Evolutionary conservation across 2,113 vertebrate genomes (phyloP).

Genomic region (Psittacara wagleri): DNA sequence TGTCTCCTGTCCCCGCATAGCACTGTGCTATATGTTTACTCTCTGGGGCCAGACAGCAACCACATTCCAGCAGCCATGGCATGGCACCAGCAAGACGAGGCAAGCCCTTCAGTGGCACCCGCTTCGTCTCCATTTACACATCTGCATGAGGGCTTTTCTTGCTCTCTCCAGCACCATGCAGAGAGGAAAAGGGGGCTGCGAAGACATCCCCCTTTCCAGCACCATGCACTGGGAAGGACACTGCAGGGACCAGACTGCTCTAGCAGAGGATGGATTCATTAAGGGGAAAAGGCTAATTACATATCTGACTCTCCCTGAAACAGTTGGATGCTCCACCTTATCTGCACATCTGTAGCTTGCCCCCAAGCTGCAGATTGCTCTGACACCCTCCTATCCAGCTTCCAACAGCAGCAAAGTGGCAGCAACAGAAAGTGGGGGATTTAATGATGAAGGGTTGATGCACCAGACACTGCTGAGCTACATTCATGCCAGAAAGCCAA

Average conservation of each 20-base stretch:
- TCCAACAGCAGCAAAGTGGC: neutral
- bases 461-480: neutral
- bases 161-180: neutral
- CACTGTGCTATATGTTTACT: fast-evolving
- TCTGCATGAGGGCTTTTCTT: neutral
- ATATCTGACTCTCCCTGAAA: neutral
- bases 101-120: neutral
- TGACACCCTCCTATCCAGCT: neutral
- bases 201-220: neutral
- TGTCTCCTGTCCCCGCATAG: neutral
- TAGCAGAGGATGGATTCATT: neutral
- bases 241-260: neutral
- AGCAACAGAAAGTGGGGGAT: neutral
- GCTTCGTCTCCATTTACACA: neutral
- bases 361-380: neutral
- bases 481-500: neutral
- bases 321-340: neutral
- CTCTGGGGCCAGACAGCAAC: neutral
- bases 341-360: neutral
- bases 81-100: fast-evolving
- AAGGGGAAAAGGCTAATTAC: neutral
- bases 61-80: neutral
- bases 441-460: neutral
- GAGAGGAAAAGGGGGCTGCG: neutral
- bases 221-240: neutral